Percentiles rank a stretch among this genome's conserved stretches.
Evolutionary conservation across 2,888 invertebrate species (phyloP).

Genomic region (Noctua fimbriata): DNA sequence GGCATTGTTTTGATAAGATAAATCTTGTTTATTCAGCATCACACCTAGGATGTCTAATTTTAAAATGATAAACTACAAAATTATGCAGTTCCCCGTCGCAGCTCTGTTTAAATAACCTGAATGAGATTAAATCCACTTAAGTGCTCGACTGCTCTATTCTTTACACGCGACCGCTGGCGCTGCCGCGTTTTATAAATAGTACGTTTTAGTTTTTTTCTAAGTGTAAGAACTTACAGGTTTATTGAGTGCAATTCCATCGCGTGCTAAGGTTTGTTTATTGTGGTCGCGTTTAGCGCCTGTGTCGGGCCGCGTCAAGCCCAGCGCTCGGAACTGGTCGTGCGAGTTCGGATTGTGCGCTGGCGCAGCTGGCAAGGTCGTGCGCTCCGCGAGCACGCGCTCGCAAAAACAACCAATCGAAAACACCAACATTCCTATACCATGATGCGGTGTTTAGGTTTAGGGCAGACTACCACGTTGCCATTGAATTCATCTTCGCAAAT

Average conservation of each 20-base stretch:
- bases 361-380: slow-evolving; percentile 88
- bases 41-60: slow-evolving; percentile 27
- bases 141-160: slow-evolving; percentile 45
- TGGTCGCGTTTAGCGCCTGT: slow-evolving; percentile 61
- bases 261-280: slow-evolving; percentile 86
- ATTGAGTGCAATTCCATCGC: slow-evolving; percentile 79
- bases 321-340: slow-evolving; percentile 83
- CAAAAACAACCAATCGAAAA: slow-evolving; percentile 83
- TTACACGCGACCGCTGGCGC: slow-evolving; percentile 28
- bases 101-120: slow-evolving; percentile 46
- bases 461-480: slow-evolving; percentile 57
- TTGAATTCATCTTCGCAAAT: background rate
- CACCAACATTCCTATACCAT: slow-evolving; percentile 79
- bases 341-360: slow-evolving; percentile 79
- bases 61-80: slow-evolving; percentile 36
- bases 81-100: slow-evolving; percentile 28
- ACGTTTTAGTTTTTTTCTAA: slow-evolving; percentile 34
- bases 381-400: slow-evolving; percentile 78
- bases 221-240: slow-evolving; percentile 66
- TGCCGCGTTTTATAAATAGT: slow-evolving; percentile 48
- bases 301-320: slow-evolving; percentile 50
- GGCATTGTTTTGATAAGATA: slow-evolving; percentile 41
- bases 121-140: slow-evolving; percentile 38
- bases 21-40: slow-evolving; percentile 23
- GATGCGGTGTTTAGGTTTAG: slow-evolving; percentile 76